Evolutionary conservation across 2,888 invertebrate species (phyloP).

Genomic region (Dorcus parallelipipedus): DNA sequence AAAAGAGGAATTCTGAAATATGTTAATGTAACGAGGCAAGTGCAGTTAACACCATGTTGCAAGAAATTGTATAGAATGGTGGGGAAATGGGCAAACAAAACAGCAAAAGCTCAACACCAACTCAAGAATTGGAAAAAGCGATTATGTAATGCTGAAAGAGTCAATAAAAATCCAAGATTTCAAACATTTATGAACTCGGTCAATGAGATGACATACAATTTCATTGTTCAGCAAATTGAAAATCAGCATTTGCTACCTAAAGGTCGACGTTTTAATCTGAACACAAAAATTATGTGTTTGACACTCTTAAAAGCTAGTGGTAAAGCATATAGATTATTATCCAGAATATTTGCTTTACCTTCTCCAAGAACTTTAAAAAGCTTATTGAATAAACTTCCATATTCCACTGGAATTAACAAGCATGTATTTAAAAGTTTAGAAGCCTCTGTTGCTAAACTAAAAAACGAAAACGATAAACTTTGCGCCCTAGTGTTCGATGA

Average conservation of each 20-base stretch:
- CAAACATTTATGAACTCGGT: background rate
- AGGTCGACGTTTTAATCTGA: constrained; percentile 20
- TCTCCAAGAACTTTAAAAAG: constrained; percentile 9
- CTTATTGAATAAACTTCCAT: constrained; percentile 9
- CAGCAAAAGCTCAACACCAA: background rate
- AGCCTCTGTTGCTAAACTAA: background rate
- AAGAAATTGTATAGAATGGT: background rate
- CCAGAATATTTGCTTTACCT: no score
- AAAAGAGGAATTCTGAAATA: background rate
- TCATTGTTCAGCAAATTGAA: constrained; percentile 20
- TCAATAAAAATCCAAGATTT: background rate
- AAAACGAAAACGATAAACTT: background rate
- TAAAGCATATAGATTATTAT: no score
- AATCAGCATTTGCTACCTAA: constrained; percentile 13
- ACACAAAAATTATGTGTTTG: constrained; percentile 23
- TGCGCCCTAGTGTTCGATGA: constrained; percentile 16
- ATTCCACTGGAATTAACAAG: constrained; percentile 9
- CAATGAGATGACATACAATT: constrained; percentile 1
- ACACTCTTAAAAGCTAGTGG: background rate
- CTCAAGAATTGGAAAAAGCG: background rate
- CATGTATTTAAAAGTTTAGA: constrained; percentile 4
- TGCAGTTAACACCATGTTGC: background rate
- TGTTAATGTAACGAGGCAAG: background rate
- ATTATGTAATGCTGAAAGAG: background rate
- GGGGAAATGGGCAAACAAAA: background rate